A percentile compares a stretch with the other conserved stretches of the same genome.
Conservation (phyloP, 1,140 invertebrate species). For the Diabrotica undecimpunctata region DNA sequence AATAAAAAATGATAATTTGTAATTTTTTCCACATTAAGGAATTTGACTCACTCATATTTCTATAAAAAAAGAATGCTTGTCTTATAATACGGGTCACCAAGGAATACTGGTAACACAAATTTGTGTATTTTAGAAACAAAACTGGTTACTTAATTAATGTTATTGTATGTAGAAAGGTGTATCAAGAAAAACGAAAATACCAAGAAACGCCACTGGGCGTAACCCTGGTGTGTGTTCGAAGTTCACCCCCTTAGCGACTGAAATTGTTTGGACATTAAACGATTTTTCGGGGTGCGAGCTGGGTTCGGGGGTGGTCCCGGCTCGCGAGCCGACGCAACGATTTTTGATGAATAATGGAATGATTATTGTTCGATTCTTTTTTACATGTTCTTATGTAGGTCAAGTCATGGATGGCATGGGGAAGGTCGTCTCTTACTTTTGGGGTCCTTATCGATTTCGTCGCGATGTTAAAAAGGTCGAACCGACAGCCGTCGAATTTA, state of each 20-base stretch:
- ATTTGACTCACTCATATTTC: too few species aligned
- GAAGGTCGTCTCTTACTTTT: slow-evolving; percentile 11
- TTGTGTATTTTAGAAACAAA: too few species aligned
- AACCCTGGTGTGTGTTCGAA: slow-evolving; percentile 3
- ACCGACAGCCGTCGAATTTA: neutral
- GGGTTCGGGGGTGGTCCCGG: slow-evolving; percentile 4
- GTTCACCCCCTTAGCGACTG: slow-evolving; percentile 10
- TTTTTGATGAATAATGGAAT: slow-evolving; percentile 16
- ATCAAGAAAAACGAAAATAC: too few species aligned
- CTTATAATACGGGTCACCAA: too few species aligned
- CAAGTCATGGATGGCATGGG: slow-evolving; percentile 6
- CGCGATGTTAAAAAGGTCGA: neutral
- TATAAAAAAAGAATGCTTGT: too few species aligned
- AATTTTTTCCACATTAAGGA: too few species aligned
- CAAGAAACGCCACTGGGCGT: neutral
- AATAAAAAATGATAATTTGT: too few species aligned
- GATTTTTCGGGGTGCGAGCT: neutral
- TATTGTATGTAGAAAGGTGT: too few species aligned
- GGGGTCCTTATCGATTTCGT: slow-evolving; percentile 4
- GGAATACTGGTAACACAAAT: too few species aligned
- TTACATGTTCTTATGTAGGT: slow-evolving; percentile 14
- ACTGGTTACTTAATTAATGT: too few species aligned
- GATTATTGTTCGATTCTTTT: slow-evolving; percentile 9
- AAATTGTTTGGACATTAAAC: slow-evolving; percentile 16
- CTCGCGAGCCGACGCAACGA: neutral